Percentiles rank a stretch among this genome's conserved stretches.
Conservation (phyloP, 2,888 invertebrate species). For the Baronia brevicornis region DNA sequence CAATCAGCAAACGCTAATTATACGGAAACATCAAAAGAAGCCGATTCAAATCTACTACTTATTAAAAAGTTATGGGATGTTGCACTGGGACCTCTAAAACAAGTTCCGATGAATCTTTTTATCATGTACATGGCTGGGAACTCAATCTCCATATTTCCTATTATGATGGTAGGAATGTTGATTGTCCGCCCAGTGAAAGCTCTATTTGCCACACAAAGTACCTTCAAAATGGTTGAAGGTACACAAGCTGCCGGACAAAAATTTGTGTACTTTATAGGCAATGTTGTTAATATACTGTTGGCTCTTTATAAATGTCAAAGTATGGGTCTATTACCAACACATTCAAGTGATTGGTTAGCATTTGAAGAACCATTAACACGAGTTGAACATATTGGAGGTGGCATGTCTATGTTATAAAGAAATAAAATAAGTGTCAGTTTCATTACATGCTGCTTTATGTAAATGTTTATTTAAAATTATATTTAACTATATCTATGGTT, state of each 20-base stretch:
- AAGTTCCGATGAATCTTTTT: slow-evolving; percentile 99
- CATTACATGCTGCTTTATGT: slow-evolving; percentile 17
- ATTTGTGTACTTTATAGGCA: slow-evolving; percentile 94
- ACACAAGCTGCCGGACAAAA: slow-evolving; percentile 93
- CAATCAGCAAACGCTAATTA: slow-evolving; percentile 82
- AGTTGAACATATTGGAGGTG: slow-evolving; percentile 91
- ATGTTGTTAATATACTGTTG: slow-evolving; percentile 91
- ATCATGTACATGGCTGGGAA: slow-evolving; percentile 99
- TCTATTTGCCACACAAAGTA: slow-evolving; percentile 89
- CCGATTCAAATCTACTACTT: slow-evolving; percentile 87
- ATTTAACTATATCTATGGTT: slow-evolving; percentile 39
- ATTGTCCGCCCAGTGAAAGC: slow-evolving; percentile 97
- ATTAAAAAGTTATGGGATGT: slow-evolving; percentile 98
- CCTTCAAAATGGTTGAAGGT: slow-evolving; percentile 96
- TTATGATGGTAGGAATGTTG: slow-evolving; percentile 99
- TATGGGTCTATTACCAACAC: slow-evolving; percentile 97
- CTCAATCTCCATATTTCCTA: slow-evolving; percentile 99
- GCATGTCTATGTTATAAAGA: slow-evolving; percentile 77
- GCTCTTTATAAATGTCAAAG: slow-evolving; percentile 98
- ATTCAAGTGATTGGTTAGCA: slow-evolving; percentile 98
- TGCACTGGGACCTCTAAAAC: slow-evolving; percentile 95
- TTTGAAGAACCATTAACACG: slow-evolving; percentile 94
- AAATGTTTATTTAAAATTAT: slow-evolving; percentile 41
- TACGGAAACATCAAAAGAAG: slow-evolving; percentile 87
- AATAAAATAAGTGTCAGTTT: slow-evolving; percentile 37